phyloP scores from a whole-genome alignment of 2,113 vertebrate genomes.

The Platichthys stellatus region DNA sequence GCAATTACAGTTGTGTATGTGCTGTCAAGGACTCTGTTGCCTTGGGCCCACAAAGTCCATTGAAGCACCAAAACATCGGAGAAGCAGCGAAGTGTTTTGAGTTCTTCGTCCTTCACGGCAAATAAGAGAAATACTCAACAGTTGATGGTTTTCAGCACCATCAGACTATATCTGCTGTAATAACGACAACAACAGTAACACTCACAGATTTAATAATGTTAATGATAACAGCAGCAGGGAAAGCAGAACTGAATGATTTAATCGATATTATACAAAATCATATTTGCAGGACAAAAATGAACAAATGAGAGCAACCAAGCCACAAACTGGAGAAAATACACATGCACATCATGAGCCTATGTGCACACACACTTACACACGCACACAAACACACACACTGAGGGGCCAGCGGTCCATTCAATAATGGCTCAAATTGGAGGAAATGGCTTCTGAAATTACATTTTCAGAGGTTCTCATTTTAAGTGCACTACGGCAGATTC shows the following conservation, averaged over 20 bases:
- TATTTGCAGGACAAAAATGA: background rate
- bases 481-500: slow-evolving; percentile 51
- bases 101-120: background rate
- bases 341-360: background rate
- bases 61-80: no score
- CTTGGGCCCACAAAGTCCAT: no score
- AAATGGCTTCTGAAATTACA: slow-evolving; percentile 81
- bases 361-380: background rate
- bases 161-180: background rate
- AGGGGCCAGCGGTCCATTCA: slow-evolving; percentile 55
- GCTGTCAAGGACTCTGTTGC: no score
- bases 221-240: background rate
- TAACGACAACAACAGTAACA: background rate
- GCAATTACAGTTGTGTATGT: no score
- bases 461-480: slow-evolving; percentile 68
- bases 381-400: slow-evolving; percentile 4
- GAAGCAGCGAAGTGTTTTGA: background rate
- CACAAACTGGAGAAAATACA: background rate
- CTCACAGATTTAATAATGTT: background rate
- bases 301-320: slow-evolving; percentile 23
- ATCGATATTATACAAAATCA: background rate
- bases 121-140: no score
- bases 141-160: background rate
- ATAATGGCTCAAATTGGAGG: slow-evolving; percentile 75
- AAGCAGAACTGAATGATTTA: background rate